Base-by-base conservation (phyloP, 2,113 vertebrate species). In the Arothron firmamentum region DNA sequence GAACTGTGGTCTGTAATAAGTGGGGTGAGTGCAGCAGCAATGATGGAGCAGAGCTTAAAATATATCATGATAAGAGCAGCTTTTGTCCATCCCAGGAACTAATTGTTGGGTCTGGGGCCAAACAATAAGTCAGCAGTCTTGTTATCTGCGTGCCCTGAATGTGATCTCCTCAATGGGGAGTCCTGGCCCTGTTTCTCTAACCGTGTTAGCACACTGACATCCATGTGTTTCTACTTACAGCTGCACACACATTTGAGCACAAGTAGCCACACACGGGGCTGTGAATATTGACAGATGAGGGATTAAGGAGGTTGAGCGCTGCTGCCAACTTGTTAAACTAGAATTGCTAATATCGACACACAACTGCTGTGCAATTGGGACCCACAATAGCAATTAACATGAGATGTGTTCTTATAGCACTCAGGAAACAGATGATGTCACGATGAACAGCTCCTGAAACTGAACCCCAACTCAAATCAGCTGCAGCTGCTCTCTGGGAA, bases 141-240 rank as follows among this genome's bases (percentile, higher is more conserved):
- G 45, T 50, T 25, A 65, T 18, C 52, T 48, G 50, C n/a, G 23
- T 55, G 25, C 21, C 14, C 42, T 47, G 52, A 49, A 11, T 15
- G 19, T 50, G 31, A 50, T 42, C 17, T 41, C 15, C 43, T 46
- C 55, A 10, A 9, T 23, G 52, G 55, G 23, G 20, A 59, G 23
- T 58, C 25, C 2, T 19, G 2, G 31, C n/a, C 18, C 20, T 10
- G 12, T 49, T 42, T 18, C 45, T 16, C 4, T 28, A 51, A 62
- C 38, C 25, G 48, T 47, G 51, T 48, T 15, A 56, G 14, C 28
- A 18, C 14, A 23, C 9, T 49, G 45, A 49, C 19, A 34, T 47
- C 13, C 52, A 45, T 12, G 6, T 52, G 49, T 45, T 46, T 53
- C 43, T 3, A 52, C 31, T 42, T 28, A 15, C n/a, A 23, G 13